Conservation (phyloP, 2,888 invertebrate genomes). For the Callimorpha dominula region DNA sequence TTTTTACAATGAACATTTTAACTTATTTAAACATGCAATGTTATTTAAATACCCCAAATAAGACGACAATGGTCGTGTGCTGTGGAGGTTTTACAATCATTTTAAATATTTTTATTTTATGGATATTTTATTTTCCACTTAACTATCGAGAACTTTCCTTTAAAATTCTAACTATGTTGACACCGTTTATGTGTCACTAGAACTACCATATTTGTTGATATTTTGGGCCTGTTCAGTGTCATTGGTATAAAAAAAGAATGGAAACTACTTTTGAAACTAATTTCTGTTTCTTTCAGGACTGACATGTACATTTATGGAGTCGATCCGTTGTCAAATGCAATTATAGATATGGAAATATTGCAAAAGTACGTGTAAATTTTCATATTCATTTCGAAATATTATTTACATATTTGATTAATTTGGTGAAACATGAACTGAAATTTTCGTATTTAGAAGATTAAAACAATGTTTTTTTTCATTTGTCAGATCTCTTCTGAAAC, state of each 20-base stretch:
- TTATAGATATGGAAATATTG: slow-evolving; percentile 92
- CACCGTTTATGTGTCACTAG: no score
- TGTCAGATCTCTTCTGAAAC: slow-evolving; percentile 87
- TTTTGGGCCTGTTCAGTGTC: no score
- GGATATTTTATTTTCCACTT: no score
- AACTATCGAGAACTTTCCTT: no score
- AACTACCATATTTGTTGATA: not conserved
- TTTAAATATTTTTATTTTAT: no score
- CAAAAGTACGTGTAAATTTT: slow-evolving; percentile 88
- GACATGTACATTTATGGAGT: slow-evolving; percentile 95
- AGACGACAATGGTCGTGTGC: no score
- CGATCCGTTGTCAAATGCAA: slow-evolving; percentile 92
- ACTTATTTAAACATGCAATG: no score
- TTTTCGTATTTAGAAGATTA: not conserved
- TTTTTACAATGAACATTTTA: no score
- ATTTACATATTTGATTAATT: not conserved
- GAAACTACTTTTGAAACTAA: not conserved
- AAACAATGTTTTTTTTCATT: not conserved
- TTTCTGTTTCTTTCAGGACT: slow-evolving; percentile 87
- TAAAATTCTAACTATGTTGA: no score
- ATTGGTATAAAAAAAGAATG: not conserved
- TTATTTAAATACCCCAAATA: no score
- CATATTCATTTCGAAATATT: not conserved
- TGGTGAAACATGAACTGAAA: not conserved
- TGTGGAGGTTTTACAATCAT: no score